A percentile compares a stretch with the other conserved stretches of the same genome.
Conservation (phyloP, 2,797 vertebrate species). For the Molothrus aeneus region DNA sequence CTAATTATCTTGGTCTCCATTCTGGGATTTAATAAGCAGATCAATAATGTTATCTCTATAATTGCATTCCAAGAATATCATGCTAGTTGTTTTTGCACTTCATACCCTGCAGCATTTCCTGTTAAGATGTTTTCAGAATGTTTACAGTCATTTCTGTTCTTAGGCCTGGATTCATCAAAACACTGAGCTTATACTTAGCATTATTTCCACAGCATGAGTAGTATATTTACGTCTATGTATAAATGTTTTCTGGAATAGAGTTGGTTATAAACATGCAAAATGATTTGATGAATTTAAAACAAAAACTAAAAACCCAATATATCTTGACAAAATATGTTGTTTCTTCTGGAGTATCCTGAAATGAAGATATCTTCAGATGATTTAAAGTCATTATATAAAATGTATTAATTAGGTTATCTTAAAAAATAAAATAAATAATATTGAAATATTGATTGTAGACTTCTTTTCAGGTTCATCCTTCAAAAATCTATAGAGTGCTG, state of each 20-base stretch:
- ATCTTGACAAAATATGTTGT: neutral
- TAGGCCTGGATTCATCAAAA: conserved; percentile 56
- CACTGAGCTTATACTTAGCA: conserved; percentile 42
- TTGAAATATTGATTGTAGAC: conserved; percentile 14
- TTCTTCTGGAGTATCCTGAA: conserved; percentile 5
- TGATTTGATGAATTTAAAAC: conserved; percentile 32
- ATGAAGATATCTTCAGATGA: neutral
- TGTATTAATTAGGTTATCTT: neutral
- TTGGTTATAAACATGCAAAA: conserved; percentile 24
- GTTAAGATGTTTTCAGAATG: conserved; percentile 46
- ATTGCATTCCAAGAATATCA: conserved; percentile 31
- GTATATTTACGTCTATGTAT: conserved; percentile 36
- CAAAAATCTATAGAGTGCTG: neutral
- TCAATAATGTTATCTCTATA: conserved; percentile 28
- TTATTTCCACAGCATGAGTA: conserved; percentile 47
- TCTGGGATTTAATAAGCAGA: conserved; percentile 16
- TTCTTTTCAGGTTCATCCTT: neutral
- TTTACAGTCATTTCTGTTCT: conserved; percentile 54
- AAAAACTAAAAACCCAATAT: neutral
- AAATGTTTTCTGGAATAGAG: conserved; percentile 38
- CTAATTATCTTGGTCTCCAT: neutral
- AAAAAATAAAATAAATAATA: conserved; percentile 2
- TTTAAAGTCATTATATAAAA: neutral
- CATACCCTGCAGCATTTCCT: conserved; percentile 28
- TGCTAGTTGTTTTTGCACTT: conserved; percentile 41